Percentiles rank a stretch among this genome's conserved stretches.
phyloP scores from a whole-genome alignment of 2,113 vertebrate genomes.

The Alligator sinensis region DNA sequence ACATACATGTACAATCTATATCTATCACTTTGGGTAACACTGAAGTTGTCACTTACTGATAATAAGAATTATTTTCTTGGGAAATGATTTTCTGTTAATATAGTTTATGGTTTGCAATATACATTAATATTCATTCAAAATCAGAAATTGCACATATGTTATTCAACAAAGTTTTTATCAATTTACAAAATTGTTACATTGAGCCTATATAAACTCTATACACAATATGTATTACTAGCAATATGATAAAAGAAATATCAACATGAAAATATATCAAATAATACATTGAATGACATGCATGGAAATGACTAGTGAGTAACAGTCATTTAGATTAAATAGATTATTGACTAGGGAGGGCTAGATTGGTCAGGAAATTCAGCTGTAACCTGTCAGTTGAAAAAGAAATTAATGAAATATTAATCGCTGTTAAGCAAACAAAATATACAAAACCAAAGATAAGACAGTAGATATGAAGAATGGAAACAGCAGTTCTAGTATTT shows the following conservation, averaged over 20 bases:
- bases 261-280: too few relatives aligned
- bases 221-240: background rate
- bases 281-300: background rate
- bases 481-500: background rate
- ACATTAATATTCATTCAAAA: background rate
- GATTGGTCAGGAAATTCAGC: background rate
- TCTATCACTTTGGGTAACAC: too few relatives aligned
- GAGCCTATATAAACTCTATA: background rate
- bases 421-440: background rate
- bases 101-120: background rate
- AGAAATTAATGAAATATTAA: background rate
- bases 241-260: background rate
- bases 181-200: background rate
- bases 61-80: background rate
- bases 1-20: too few relatives aligned
- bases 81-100: background rate
- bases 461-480: background rate
- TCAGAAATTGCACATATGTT: background rate
- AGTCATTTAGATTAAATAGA: background rate
- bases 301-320: background rate
- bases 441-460: background rate
- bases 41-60: background rate
- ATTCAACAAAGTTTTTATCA: background rate
- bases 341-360: background rate
- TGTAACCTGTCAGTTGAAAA: background rate